These are phyloP conservation scores for Solea senegalensis DNA, from an alignment of 2,113 vertebrate genomes.

Conservation along the genomic window DNA sequence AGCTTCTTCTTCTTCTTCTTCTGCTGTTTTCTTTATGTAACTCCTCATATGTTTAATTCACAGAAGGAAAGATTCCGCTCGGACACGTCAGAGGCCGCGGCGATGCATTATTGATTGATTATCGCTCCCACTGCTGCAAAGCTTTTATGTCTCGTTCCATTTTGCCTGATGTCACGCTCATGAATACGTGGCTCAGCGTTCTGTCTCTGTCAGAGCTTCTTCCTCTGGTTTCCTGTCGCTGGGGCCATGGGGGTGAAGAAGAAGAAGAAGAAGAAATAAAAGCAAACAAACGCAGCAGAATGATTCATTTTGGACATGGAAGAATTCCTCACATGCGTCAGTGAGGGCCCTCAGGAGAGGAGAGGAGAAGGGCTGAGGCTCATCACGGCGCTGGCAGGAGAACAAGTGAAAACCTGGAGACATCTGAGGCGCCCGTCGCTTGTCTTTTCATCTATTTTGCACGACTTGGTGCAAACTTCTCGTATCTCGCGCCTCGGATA, in stretches of 20 bases:
- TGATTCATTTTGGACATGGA: conserved; percentile 17
- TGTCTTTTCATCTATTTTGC: conserved; percentile 46
- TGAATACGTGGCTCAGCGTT: not conserved
- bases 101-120: conserved; percentile 69
- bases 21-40: conserved; percentile 43
- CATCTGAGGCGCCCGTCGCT: not conserved
- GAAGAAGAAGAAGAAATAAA: not conserved
- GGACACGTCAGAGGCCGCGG: not conserved
- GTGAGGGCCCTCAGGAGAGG: not conserved
- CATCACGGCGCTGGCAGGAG: conserved; percentile 15
- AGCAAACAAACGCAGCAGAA: not conserved
- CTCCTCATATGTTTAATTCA: conserved; percentile 48
- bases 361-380: not conserved
- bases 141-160: not conserved
- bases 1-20: conserved; percentile 38
- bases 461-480: conserved; percentile 6
- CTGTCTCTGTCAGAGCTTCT: not conserved
- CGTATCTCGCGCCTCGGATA: conserved; percentile 14
- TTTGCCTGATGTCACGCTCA: not conserved
- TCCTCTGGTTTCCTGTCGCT: conserved; percentile 10
- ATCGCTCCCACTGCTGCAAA: not conserved
- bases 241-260: not conserved
- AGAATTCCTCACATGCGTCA: conserved; percentile 14
- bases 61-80: conserved; percentile 20
- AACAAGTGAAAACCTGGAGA: conserved; percentile 5